These are phyloP conservation scores for Polydrusus cervinus DNA, from an alignment of 2,888 invertebrate species.

Conservation along the genomic window DNA sequence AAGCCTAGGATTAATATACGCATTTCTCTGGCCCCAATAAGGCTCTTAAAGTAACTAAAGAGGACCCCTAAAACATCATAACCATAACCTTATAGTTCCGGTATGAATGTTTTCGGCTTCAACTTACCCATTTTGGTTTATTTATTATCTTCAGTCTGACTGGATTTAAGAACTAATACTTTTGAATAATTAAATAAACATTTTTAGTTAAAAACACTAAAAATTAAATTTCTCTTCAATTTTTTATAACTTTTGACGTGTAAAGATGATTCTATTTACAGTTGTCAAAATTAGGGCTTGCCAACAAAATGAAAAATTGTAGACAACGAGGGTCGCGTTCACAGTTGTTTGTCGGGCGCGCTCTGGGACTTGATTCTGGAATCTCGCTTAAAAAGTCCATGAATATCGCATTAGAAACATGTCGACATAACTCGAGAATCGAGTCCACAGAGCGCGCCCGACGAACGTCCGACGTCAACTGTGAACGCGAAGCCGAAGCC, in stretches of 20 bases:
- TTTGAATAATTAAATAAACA: constrained; percentile 28
- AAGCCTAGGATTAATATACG: constrained; percentile 97
- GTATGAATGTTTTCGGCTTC: not conserved
- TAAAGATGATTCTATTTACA: constrained; percentile 29
- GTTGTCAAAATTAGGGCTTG: constrained; percentile 21
- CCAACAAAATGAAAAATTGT: not conserved
- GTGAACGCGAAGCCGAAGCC: too few species aligned
- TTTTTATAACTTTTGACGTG: constrained; percentile 35
- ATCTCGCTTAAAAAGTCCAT: too few species aligned
- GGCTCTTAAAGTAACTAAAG: constrained; percentile 95
- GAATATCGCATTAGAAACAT: too few species aligned
- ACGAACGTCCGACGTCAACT: too few species aligned
- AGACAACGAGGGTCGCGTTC: too few species aligned
- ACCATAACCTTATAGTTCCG: constrained; percentile 45
- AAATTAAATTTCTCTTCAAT: constrained; percentile 1
- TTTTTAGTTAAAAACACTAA: constrained; percentile 34
- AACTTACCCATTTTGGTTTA: constrained; percentile 35
- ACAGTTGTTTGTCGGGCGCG: too few species aligned
- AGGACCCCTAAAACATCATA: constrained; percentile 85
- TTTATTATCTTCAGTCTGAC: constrained; percentile 22
- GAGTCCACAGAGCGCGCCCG: too few species aligned
- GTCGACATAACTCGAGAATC: too few species aligned
- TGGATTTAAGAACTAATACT: not conserved
- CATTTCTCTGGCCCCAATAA: constrained; percentile 98
- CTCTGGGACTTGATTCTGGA: too few species aligned